phyloP scores from a whole-genome alignment of 2,113 vertebrate genomes.

The Hylia prasina region DNA sequence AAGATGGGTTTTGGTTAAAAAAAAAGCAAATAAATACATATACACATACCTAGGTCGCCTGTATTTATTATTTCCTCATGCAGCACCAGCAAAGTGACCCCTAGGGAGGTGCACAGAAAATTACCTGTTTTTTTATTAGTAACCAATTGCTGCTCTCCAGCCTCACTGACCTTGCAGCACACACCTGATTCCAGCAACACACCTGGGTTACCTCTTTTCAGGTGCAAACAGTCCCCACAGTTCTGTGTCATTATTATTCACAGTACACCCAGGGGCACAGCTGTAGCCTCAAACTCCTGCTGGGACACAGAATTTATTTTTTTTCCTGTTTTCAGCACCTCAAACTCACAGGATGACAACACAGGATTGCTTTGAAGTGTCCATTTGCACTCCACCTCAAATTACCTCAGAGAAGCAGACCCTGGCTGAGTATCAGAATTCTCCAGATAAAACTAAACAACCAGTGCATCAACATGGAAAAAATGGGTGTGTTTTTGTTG shows the following conservation, averaged over 20 bases:
- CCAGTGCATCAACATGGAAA: neutral
- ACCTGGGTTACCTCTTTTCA: neutral
- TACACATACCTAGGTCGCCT: neutral
- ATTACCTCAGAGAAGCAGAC: neutral
- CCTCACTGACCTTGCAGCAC: neutral
- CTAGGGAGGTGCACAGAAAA: neutral
- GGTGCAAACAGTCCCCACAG: neutral
- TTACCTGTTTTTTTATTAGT: neutral
- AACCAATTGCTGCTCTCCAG: neutral
- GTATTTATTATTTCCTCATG: neutral
- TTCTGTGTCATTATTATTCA: neutral
- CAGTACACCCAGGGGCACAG: neutral
- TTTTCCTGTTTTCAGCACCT: neutral
- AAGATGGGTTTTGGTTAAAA: neutral
- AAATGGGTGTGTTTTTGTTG: neutral
- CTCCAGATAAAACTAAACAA: neutral
- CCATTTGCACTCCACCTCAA: neutral
- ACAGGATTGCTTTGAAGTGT: neutral
- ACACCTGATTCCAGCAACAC: neutral
- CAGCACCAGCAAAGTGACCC: neutral
- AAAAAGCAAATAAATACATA: neutral
- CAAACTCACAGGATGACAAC: neutral
- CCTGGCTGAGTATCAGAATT: neutral
- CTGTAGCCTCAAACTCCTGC: neutral
- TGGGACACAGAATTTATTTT: rapidly evolving